Conservation (phyloP, 2,113 vertebrate genomes). For the Odobenus rosmarus region DNA sequence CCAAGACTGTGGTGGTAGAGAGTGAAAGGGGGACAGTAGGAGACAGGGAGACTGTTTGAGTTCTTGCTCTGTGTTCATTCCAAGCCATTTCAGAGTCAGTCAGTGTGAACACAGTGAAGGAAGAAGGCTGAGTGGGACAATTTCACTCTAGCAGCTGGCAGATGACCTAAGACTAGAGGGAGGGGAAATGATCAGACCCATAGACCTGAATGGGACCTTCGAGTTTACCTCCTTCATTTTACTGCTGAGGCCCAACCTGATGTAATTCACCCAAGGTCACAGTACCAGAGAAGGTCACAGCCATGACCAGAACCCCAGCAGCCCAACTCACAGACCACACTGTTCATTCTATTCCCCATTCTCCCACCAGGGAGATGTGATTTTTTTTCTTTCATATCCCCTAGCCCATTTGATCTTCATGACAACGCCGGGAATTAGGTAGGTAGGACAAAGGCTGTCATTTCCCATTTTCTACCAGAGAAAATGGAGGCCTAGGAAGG, state of each 20-base stretch:
- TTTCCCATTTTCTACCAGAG: not conserved
- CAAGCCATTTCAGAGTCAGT: not conserved
- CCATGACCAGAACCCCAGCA: not conserved
- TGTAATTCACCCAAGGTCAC: not conserved
- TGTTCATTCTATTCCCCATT: not conserved
- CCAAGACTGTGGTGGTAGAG: not conserved
- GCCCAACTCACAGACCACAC: not conserved
- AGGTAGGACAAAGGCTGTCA: not conserved
- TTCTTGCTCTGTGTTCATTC: not conserved
- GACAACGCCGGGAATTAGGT: not conserved
- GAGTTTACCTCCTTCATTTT: not conserved
- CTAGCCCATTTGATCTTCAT: not conserved
- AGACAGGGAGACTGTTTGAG: not conserved
- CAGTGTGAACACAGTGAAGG: not conserved
- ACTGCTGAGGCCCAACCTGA: not conserved
- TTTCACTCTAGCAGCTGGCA: not conserved
- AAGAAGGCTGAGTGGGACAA: not conserved
- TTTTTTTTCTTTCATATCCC: not conserved
- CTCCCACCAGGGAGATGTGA: not conserved
- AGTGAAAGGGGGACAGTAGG: not conserved
- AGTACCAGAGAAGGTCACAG: not conserved
- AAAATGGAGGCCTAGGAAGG: not conserved
- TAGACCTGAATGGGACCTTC: not conserved
- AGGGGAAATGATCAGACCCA: conserved; percentile 20
- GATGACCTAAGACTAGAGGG: not conserved